Evolutionary conservation across 2,797 vertebrate species (phyloP).

Genomic region (Cryptoblepharus egeriae): DNA sequence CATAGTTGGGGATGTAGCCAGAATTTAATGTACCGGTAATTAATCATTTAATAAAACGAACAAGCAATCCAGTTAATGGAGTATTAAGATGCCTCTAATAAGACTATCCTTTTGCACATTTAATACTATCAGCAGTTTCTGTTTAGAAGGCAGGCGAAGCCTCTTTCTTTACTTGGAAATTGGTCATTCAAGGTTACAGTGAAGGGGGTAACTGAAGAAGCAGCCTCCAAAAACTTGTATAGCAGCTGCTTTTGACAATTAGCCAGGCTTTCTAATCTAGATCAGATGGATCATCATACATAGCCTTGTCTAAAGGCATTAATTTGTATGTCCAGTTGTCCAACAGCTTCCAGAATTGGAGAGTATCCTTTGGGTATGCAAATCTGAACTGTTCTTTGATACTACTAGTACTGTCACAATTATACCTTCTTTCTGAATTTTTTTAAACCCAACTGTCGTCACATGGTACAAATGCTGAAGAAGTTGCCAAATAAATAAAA

Average conservation of each 20-base stretch:
- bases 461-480: no score
- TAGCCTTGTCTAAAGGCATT: conserved; percentile 52
- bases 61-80: conserved; percentile 12
- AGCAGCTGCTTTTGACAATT: conserved; percentile 73
- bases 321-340: conserved; percentile 12
- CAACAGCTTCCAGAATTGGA: fast-evolving
- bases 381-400: not conserved
- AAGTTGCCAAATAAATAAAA: not conserved
- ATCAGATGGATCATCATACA: conserved; percentile 53
- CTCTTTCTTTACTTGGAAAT: conserved; percentile 74
- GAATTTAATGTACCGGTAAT: no score
- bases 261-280: conserved; percentile 64
- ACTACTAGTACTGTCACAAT: not conserved
- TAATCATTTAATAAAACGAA: not conserved
- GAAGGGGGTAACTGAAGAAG: conserved; percentile 60
- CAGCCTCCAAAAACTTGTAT: conserved; percentile 57
- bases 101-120: not conserved
- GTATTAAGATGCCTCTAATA: no score
- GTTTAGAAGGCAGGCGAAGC: conserved; percentile 39
- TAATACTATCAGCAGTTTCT: not conserved
- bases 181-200: conserved; percentile 76
- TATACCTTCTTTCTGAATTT: not conserved
- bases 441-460: no score
- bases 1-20: no score
- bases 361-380: not conserved